Evolutionary conservation across 2,113 vertebrate genomes (phyloP).

Genomic region (Meleagris gallopavo): DNA sequence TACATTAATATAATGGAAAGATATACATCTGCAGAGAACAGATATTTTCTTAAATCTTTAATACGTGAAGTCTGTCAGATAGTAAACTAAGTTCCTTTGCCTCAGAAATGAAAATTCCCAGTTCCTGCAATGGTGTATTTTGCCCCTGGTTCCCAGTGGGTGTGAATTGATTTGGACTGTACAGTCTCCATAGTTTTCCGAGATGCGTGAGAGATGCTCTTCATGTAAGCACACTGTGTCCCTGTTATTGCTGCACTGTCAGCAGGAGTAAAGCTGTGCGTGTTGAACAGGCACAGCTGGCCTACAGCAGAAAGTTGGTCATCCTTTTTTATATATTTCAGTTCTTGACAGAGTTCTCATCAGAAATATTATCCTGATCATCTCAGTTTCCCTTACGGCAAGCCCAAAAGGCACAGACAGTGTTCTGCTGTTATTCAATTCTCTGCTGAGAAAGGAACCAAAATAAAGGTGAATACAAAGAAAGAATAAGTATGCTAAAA

Average conservation of each 20-base stretch:
- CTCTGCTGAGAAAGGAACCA: background rate
- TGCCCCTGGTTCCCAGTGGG: background rate
- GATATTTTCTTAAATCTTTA: background rate
- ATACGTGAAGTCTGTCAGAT: background rate
- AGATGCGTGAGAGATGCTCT: background rate
- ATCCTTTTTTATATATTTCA: background rate
- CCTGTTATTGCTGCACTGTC: background rate
- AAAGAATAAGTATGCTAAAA: background rate
- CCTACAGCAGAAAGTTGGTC: background rate
- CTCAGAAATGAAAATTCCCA: background rate
- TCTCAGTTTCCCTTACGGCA: conserved; percentile 18
- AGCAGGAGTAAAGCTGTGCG: conserved; percentile 2
- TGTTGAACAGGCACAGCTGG: conserved; percentile 4
- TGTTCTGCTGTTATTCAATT: background rate
- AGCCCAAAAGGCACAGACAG: background rate
- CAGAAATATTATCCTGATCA: background rate
- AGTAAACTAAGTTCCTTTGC: background rate
- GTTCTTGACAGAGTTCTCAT: background rate
- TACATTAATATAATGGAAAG: background rate
- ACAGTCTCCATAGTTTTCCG: background rate
- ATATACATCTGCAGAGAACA: background rate
- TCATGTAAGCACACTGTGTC: background rate
- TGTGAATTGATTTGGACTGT: conserved; percentile 33
- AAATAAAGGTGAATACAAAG: background rate
- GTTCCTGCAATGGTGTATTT: background rate